phyloP scores from a whole-genome alignment of 2,888 invertebrate species.

The Ophioninae sp. region DNA sequence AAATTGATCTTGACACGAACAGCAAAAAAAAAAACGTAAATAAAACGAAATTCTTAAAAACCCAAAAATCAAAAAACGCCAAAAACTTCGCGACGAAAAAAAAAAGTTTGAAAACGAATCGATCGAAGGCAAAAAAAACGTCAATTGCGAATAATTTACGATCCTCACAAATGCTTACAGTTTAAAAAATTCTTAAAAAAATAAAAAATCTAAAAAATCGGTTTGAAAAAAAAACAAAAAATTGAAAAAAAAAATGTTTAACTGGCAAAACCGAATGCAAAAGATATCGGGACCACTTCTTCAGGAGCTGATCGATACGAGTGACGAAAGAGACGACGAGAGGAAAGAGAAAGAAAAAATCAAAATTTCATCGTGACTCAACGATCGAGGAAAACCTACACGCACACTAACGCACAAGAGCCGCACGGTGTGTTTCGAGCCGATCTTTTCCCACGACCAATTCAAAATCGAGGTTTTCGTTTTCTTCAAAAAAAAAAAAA shows the following conservation, averaged over 20 bases:
- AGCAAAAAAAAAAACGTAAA: no score
- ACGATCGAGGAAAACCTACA: slow-evolving; percentile 58
- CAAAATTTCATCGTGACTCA: slow-evolving; percentile 48
- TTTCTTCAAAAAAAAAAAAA: not conserved
- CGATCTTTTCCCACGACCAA: slow-evolving; percentile 40
- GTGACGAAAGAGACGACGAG: slow-evolving; percentile 25
- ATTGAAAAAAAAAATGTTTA: not conserved
- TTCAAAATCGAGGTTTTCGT: not conserved
- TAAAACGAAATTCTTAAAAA: no score
- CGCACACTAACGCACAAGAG: slow-evolving; percentile 65
- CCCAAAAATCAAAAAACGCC: not conserved
- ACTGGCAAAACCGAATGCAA: no score
- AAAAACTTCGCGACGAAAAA: not conserved
- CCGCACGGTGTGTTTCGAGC: slow-evolving; percentile 43
- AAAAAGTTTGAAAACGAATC: no score
- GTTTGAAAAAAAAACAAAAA: not conserved
- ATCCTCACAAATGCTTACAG: slow-evolving; percentile 1
- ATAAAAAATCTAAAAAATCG: not conserved
- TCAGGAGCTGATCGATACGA: slow-evolving; percentile 14
- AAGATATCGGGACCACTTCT: slow-evolving; percentile 20
- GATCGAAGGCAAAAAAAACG: no score
- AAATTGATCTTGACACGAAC: no score
- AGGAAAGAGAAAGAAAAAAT: slow-evolving; percentile 1
- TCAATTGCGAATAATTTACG: no score
- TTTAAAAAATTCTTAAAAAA: not conserved